phyloP scores from a whole-genome alignment of 2,797 vertebrate genomes.

The Mormyrus proboscirostris region DNA sequence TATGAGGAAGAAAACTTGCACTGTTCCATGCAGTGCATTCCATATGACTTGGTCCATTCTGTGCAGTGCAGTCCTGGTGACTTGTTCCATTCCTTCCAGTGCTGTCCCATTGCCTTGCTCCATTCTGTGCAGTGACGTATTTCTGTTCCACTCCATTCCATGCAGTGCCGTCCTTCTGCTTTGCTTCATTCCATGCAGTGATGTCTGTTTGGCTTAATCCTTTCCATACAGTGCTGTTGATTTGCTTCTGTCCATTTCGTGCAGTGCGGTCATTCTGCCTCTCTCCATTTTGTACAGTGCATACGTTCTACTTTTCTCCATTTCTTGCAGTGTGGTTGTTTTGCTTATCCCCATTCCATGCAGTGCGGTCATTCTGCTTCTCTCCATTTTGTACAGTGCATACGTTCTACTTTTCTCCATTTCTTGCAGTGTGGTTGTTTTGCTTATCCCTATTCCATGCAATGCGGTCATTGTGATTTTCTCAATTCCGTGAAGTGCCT shows the following conservation, averaged over 20 bases:
- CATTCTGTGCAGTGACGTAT: background rate
- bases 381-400: background rate
- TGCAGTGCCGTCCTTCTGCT: background rate
- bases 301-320: background rate
- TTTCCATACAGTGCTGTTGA: background rate
- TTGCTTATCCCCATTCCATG: background rate
- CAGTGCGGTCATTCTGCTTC: background rate
- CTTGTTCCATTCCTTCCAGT: background rate
- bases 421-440: background rate
- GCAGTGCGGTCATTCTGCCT: background rate
- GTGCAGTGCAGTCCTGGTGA: background rate
- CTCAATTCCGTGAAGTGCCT: background rate
- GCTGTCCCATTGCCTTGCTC: conserved; percentile 5
- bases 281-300: background rate
- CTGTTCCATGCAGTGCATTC: background rate
- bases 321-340: background rate
- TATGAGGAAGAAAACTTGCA: background rate
- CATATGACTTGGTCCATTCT: background rate
- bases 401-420: background rate
- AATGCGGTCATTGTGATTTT: background rate
- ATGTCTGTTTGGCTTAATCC: background rate
- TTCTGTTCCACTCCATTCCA: background rate
- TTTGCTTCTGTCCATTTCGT: background rate
- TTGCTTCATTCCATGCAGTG: background rate
- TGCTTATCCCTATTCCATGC: background rate